Evolutionary conservation across 2,113 vertebrate species (phyloP).

Genomic region (Ondatra zibethicus): DNA sequence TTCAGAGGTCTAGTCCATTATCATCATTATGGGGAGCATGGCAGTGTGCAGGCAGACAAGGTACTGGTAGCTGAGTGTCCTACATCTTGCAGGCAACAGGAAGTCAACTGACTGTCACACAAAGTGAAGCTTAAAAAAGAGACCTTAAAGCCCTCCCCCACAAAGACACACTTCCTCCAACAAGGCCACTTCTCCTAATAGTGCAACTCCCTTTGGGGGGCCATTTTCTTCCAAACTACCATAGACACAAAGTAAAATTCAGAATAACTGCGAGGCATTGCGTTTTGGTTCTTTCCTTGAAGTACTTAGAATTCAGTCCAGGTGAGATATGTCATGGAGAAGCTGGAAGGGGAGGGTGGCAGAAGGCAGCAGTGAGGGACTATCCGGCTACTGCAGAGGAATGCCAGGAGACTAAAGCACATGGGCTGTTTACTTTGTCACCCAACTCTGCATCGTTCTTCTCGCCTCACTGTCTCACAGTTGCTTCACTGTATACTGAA

Average conservation of each 20-base stretch:
- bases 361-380: not conserved
- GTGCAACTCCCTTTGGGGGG: too few species aligned
- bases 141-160: too few species aligned
- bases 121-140: too few species aligned
- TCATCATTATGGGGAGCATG: too few species aligned
- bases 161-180: too few species aligned
- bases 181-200: too few species aligned
- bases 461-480: not conserved
- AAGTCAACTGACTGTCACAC: too few species aligned
- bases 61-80: too few species aligned
- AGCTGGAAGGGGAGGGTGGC: not conserved
- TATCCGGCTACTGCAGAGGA: not conserved
- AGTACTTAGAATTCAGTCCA: not conserved
- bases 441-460: not conserved
- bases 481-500: not conserved
- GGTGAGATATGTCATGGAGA: not conserved
- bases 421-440: not conserved
- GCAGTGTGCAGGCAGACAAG: too few species aligned
- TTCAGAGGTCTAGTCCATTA: not conserved
- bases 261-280: not conserved
- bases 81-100: too few species aligned
- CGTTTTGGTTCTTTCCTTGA: not conserved
- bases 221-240: too few species aligned
- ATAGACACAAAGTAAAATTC: not conserved
- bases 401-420: not conserved